Conservation (phyloP, 2,888 invertebrate genomes). For the Lasioglossum leucozonium region DNA sequence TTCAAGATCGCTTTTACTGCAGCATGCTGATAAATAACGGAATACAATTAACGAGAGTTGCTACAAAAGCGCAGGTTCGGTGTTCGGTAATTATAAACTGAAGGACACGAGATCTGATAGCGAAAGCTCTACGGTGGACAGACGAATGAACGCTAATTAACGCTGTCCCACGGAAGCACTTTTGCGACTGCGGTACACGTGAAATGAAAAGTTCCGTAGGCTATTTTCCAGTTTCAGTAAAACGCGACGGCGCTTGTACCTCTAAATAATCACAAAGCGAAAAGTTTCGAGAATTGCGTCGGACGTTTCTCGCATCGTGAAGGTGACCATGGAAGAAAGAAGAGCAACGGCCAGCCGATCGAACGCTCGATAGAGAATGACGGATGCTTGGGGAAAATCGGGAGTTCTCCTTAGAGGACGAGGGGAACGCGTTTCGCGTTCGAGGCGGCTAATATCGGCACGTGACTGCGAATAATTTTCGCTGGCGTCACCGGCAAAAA, state of each 20-base stretch:
- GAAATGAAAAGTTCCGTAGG: not conserved
- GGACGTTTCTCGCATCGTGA: not conserved
- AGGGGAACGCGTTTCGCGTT: not conserved
- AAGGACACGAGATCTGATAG: not conserved
- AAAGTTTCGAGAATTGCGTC: not conserved
- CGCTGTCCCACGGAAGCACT: not conserved
- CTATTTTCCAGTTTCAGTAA: not conserved
- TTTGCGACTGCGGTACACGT: not conserved
- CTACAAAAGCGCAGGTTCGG: not conserved
- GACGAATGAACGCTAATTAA: not conserved
- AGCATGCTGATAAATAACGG: not conserved
- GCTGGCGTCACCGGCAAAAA: slow-evolving; percentile 44
- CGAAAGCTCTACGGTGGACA: not conserved
- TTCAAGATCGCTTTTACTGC: not conserved
- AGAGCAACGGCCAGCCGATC: not conserved
- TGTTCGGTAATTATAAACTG: not conserved
- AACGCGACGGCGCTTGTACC: not conserved
- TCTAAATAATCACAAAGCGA: not conserved
- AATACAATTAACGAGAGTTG: not conserved
- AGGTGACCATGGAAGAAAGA: not conserved
- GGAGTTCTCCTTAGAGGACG: not conserved
- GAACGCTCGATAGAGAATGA: not conserved
- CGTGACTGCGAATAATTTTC: slow-evolving; percentile 56
- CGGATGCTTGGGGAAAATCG: not conserved
- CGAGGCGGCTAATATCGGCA: slow-evolving; percentile 30